Percentiles rank a stretch among this genome's conserved stretches.
phyloP scores from a whole-genome alignment of 2,888 invertebrate species.

The Ochropleura leucogaster region DNA sequence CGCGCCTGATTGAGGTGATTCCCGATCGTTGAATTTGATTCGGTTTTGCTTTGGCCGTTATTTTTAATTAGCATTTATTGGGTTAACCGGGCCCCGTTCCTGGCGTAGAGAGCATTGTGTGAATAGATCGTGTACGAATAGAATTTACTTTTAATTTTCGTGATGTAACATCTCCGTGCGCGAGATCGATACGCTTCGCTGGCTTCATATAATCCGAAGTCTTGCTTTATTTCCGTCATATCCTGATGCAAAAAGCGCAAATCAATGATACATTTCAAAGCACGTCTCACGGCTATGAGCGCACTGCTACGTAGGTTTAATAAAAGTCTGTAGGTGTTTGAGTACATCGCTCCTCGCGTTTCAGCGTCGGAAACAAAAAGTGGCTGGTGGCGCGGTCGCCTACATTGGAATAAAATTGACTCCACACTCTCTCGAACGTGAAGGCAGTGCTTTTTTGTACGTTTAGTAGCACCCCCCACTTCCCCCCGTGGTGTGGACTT shows the following conservation, averaged over 20 bases:
- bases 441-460: conserved; percentile 87
- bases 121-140: not conserved
- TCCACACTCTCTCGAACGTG: conserved; percentile 90
- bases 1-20: conserved; percentile 90
- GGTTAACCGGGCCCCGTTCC: conserved; percentile 49
- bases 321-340: conserved; percentile 89
- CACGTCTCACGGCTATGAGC: conserved; percentile 55
- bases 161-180: conserved; percentile 22
- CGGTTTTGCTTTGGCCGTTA: conserved; percentile 78
- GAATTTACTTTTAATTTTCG: conserved; percentile 34
- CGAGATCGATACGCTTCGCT: conserved; percentile 32
- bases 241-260: conserved; percentile 49
- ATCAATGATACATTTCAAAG: conserved; percentile 56
- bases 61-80: conserved; percentile 79
- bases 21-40: conserved; percentile 85
- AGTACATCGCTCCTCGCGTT: conserved; percentile 89
- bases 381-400: conserved; percentile 89
- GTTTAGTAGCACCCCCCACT: conserved; percentile 79
- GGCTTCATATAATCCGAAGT: conserved; percentile 19
- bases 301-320: conserved; percentile 79
- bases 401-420: conserved; percentile 91
- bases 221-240: conserved; percentile 42
- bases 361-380: conserved; percentile 90
- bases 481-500: conserved; percentile 83
- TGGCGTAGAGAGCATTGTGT: conserved; percentile 16